Evolutionary conservation across 1,140 invertebrate genomes (phyloP).

Genomic region (Ceratitis capitata): DNA sequence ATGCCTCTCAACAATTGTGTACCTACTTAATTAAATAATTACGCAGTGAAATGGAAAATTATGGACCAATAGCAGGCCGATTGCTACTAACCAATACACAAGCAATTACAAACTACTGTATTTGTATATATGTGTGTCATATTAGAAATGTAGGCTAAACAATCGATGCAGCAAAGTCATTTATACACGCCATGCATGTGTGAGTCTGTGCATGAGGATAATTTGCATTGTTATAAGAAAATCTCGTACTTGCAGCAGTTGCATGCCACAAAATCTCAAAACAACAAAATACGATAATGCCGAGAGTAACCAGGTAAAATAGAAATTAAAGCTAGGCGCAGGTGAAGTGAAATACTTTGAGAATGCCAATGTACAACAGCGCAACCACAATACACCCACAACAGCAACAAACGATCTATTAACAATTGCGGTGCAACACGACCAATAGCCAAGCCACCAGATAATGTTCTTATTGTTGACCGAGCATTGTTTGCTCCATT

Average conservation of each 20-base stretch:
- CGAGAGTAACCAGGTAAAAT: background rate
- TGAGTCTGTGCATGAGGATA: background rate
- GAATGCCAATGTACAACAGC: background rate
- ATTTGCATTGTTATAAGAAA: background rate
- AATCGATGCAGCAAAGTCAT: no score
- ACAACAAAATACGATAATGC: background rate
- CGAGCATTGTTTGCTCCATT: no score
- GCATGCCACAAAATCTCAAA: background rate
- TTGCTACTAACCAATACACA: background rate
- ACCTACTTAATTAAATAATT: conserved; percentile 59
- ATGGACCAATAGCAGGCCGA: conserved; percentile 20
- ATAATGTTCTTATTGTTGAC: no score
- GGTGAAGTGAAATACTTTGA: no score
- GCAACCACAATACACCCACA: background rate
- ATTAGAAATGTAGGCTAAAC: background rate
- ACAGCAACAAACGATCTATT: background rate
- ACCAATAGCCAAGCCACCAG: no score
- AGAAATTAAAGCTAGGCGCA: background rate
- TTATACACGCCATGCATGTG: no score
- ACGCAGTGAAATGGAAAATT: conserved; percentile 54
- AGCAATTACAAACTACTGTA: background rate
- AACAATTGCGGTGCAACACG: background rate
- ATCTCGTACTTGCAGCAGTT: background rate
- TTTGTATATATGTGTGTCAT: background rate
- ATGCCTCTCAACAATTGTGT: background rate